Conservation (phyloP, 1,140 invertebrate genomes). For the Diorhabda carinulata region DNA sequence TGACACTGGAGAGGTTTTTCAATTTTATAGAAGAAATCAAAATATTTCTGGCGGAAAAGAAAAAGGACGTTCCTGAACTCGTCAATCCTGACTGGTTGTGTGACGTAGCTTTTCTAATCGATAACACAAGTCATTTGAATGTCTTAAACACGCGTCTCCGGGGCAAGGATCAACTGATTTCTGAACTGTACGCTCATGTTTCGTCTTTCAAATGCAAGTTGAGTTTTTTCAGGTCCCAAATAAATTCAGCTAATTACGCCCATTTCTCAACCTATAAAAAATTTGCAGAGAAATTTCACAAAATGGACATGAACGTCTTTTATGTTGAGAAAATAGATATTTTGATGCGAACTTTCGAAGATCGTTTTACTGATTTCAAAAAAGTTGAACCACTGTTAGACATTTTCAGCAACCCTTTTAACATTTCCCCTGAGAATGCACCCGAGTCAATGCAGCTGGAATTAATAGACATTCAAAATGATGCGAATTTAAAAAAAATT, state of each 20-base stretch:
- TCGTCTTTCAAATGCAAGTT: conserved; percentile 13
- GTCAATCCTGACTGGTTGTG: conserved; percentile 13
- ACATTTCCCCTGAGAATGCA: conserved; percentile 14
- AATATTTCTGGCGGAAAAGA: conserved; percentile 6
- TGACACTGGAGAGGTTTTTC: conserved; percentile 19
- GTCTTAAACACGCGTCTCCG: conserved; percentile 14
- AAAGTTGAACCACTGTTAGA: too few species aligned
- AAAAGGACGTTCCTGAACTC: conserved; percentile 19
- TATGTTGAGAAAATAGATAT: conserved; percentile 38
- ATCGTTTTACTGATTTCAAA: neutral
- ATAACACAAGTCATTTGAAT: conserved; percentile 22
- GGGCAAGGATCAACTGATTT: too few species aligned
- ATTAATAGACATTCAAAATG: neutral
- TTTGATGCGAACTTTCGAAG: conserved; percentile 33
- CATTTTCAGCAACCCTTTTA: too few species aligned
- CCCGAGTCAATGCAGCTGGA: conserved; percentile 22
- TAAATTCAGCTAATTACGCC: neutral
- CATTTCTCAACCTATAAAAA: conserved; percentile 38
- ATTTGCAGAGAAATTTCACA: neutral
- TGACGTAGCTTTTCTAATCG: conserved; percentile 23
- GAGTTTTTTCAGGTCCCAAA: too few species aligned
- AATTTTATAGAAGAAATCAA: conserved; percentile 17
- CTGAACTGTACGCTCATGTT: conserved; percentile 7
- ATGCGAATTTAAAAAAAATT: too few species aligned
- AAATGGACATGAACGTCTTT: neutral